Evolutionary conservation across 2,888 invertebrate species (phyloP).

Genomic region (Luffia ferchaultella): DNA sequence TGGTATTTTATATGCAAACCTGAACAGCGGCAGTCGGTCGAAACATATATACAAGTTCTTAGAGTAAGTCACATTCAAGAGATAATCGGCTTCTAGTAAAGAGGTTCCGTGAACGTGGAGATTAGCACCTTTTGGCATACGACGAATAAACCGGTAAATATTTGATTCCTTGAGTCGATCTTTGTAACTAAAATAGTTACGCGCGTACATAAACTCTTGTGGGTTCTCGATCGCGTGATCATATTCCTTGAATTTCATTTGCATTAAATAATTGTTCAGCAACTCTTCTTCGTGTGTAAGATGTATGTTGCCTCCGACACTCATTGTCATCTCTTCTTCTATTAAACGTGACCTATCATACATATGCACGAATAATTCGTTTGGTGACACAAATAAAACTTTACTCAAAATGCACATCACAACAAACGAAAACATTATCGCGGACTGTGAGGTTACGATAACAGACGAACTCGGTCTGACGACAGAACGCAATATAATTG

Average conservation of each 20-base stretch:
- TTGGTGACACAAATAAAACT: too few relatives aligned
- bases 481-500: too few relatives aligned
- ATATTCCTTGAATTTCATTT: conserved; percentile 38
- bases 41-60: conserved; percentile 48
- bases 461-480: too few relatives aligned
- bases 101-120: conserved; percentile 68
- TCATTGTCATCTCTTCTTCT: conserved; percentile 21
- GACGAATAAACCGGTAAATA: conserved; percentile 63
- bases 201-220: conserved; percentile 56
- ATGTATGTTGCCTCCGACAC: conserved; percentile 36
- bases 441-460: too few relatives aligned
- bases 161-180: conserved; percentile 53
- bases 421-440: too few relatives aligned
- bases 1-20: conserved; percentile 13
- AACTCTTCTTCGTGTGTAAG: conserved; percentile 33
- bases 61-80: conserved; percentile 59
- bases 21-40: conserved; percentile 5
- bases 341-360: too few relatives aligned
- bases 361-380: too few relatives aligned
- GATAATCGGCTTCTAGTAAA: conserved; percentile 50
- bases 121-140: conserved; percentile 71
- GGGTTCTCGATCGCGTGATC: conserved; percentile 36
- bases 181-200: conserved; percentile 61
- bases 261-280: conserved; percentile 48
- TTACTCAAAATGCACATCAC: too few relatives aligned